Evolutionary conservation across 2,113 vertebrate genomes (phyloP).

Genomic region (Gila orcuttii): DNA sequence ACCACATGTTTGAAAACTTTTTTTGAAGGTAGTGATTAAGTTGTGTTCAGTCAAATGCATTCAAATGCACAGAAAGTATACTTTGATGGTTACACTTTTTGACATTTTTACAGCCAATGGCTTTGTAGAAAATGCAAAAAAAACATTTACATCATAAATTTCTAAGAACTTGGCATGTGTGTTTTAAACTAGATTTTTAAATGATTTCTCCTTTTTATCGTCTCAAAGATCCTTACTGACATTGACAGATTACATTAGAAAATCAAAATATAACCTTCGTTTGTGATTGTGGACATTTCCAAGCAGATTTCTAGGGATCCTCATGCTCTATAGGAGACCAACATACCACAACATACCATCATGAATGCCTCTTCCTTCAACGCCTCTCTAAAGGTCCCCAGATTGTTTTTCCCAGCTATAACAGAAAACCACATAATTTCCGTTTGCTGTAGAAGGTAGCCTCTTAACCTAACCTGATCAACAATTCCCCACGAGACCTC

Average conservation of each 20-base stretch:
- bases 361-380: not conserved
- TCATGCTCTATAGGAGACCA: not conserved
- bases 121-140: not conserved
- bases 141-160: not conserved
- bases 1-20: not conserved
- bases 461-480: constrained; percentile 30
- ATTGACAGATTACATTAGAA: not conserved
- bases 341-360: not conserved
- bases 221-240: not conserved
- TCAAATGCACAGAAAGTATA: not conserved
- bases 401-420: not conserved
- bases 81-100: not conserved
- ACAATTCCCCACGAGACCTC: constrained; percentile 13
- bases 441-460: not conserved
- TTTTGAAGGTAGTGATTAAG: not conserved
- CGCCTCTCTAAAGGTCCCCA: not conserved
- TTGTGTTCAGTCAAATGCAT: not conserved
- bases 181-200: not conserved
- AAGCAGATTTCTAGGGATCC: not conserved
- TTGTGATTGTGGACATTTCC: not conserved
- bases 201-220: not conserved
- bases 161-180: not conserved
- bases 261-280: not conserved
- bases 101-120: not conserved
- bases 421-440: constrained; percentile 31